Base-by-base conservation (phyloP, 2,888 invertebrate species). In the Caenorhabditis macrosperma region DNA sequence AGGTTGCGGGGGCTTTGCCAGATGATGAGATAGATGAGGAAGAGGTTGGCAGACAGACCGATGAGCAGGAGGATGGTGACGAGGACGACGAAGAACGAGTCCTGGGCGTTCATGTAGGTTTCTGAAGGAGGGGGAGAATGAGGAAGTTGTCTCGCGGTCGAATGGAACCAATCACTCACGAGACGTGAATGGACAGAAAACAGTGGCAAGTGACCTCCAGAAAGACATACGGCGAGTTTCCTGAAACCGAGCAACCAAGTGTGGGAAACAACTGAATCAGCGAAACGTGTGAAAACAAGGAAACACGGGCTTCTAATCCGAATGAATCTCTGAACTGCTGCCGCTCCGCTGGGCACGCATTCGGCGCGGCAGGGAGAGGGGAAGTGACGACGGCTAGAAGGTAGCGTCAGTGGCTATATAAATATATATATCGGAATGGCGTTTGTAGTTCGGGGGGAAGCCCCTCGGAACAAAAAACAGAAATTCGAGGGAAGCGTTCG, bases 71-170 rank as follows among this genome's bases (percentile, higher is more conserved):
- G 48, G 15, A 67, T 48, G 0, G 78, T 61, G 0, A 72, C 78
- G 33, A 61, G 30, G 12, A 72, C 55, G 0, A 72, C 67, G 30
- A 78, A 78, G 0, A 67, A 0, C 15, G 41, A 61, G 26, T 78
- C 78, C 28, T 50, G 28, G 9, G 66, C 60, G 30, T 60, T 67
- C 78, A 78, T 78, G 38, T 67, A 78, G 17, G 78, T 78, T 15
- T 60, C 78, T 71, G 61, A 3, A 71, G n/a, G n/a, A n/a, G n/a
- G n/a, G n/a, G n/a, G n/a, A n/a, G n/a, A n/a, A 46, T 1, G 20
- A 57, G n/a, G 30, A 20, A 17, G 20, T 5, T 12, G 17, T 28
- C 6, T 41, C n/a, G n/a, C n/a, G n/a, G n/a, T n/a, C n/a, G 4
- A 30, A 41, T 26, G 24, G 41, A 22, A 35, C 7, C 12, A n/a